Base-by-base conservation (phyloP, 2,888 invertebrate genomes). In the Tupiocoris notatus region DNA sequence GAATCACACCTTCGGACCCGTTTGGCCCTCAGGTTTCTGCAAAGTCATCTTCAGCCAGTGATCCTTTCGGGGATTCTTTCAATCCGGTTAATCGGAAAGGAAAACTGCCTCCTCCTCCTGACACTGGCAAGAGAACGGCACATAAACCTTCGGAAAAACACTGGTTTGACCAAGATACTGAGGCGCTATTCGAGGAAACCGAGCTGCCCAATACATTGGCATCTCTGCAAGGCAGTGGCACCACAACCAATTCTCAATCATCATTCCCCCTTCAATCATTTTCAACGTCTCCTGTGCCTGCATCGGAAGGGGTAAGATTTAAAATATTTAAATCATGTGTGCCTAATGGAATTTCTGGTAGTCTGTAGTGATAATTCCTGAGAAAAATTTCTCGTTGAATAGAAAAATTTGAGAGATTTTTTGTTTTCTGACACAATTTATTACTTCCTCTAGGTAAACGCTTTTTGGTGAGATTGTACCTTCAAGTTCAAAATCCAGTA, bases 11-110 rank as follows among this genome's bases (percentile, higher is more conserved):
- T 7, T 90, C 88, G 54, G 90, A 90, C 82, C 87, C 88, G 1
- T 86, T 86, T 81, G 86, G 86, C 61, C 88, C 91, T 1, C 86
- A 88, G n/a, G 76, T 78, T 74, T 87, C 86, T 71, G 84, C 85
- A 80, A 84, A 85, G 24, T 85, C 88, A 1, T 87, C 86, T 67
- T 86, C 88, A 1, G 87, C 86, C 64, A 71, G 75, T 20, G 91
- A 91, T 86, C 91, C 91, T 0, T 91, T 91, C 82, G 92, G 91
- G 2, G 92, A 92, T 84, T 91, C 91, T 54, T 92, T 92, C 82
- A 89, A 89, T 64, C 86, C 85, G 78, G 79, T 80, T 62, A 78
- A 66, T 73, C 78, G 75, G 54, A 78, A 78, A 68, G 75, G 81
- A 80, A 78, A 82, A 81, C 81, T 83, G 71, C 84, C 84, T 1